Conservation (phyloP, 1,140 invertebrate species). For the Tetramorium parvispinum region DNA sequence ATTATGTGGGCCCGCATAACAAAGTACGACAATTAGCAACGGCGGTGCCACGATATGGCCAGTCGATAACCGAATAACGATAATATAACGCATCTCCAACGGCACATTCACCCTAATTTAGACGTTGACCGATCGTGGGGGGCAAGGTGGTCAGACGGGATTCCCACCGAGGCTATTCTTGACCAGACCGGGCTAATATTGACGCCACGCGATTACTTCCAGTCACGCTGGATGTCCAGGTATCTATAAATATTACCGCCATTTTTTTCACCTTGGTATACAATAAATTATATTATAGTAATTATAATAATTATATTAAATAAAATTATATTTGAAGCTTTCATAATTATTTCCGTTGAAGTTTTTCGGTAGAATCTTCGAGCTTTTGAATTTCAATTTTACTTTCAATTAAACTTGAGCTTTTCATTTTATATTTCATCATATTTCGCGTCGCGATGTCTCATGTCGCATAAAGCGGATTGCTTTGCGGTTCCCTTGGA, state of each 20-base stretch:
- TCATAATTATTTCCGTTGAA: not conserved
- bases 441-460: not conserved
- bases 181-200: constrained; percentile 74
- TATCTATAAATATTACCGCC: constrained; percentile 58
- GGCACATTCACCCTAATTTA: constrained; percentile 75
- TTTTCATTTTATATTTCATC: not conserved
- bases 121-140: constrained; percentile 59
- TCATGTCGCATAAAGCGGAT: not conserved
- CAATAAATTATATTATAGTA: not conserved
- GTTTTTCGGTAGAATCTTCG: not conserved
- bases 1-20: constrained; percentile 21
- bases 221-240: constrained; percentile 46
- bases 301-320: not conserved
- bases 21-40: constrained; percentile 6
- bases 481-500: not conserved
- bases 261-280: not conserved
- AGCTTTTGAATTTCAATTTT: not conserved
- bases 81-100: constrained; percentile 50
- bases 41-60: not conserved
- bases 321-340: not conserved
- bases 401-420: not conserved
- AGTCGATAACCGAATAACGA: constrained; percentile 52
- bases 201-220: constrained; percentile 69
- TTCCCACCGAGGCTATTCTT: constrained; percentile 71
- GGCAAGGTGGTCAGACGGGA: constrained; percentile 73